Percentiles rank a stretch among this genome's conserved stretches.
These are phyloP conservation scores for Ctenomys sociabilis DNA, from an alignment of 2,113 vertebrate species.

Conservation along the genomic window DNA sequence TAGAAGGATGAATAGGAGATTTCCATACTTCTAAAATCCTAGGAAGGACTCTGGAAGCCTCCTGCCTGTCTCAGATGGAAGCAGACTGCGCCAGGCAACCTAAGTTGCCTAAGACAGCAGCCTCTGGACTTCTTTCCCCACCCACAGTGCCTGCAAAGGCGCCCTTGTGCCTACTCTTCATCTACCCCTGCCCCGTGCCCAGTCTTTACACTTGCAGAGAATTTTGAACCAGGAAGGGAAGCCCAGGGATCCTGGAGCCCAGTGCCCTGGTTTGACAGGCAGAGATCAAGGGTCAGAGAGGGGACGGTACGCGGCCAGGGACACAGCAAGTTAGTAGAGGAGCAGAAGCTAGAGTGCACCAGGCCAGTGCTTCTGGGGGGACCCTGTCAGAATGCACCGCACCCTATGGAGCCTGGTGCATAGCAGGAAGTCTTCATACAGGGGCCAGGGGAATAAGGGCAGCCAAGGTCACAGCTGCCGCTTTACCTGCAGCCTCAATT, in stretches of 20 bases:
- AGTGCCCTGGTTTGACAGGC: not conserved
- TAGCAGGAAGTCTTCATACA: not conserved
- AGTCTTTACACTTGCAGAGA: not conserved
- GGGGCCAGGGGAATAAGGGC: not conserved
- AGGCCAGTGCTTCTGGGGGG: not conserved
- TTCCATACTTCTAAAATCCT: not conserved
- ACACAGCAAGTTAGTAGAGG: not conserved
- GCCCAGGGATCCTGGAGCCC: not conserved
- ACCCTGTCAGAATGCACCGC: not conserved
- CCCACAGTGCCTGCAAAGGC: not conserved
- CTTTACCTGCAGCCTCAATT: not conserved
- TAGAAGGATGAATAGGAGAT: not conserved
- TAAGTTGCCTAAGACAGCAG: not conserved
- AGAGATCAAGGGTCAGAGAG: slow-evolving; percentile 14
- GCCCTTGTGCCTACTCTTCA: not conserved
- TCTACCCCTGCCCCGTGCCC: not conserved
- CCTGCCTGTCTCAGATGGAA: not conserved
- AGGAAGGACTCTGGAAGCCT: not conserved
- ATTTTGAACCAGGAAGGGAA: not conserved
- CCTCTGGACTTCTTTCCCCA: not conserved
- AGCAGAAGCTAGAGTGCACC: not conserved
- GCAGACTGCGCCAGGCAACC: not conserved
- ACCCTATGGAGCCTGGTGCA: not conserved
- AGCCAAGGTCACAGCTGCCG: not conserved
- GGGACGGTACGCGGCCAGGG: not conserved